These are phyloP conservation scores for Hydrozoanthus gracilis DNA, from an alignment of 92 coral and sea anemone species.

Conservation along the genomic window DNA sequence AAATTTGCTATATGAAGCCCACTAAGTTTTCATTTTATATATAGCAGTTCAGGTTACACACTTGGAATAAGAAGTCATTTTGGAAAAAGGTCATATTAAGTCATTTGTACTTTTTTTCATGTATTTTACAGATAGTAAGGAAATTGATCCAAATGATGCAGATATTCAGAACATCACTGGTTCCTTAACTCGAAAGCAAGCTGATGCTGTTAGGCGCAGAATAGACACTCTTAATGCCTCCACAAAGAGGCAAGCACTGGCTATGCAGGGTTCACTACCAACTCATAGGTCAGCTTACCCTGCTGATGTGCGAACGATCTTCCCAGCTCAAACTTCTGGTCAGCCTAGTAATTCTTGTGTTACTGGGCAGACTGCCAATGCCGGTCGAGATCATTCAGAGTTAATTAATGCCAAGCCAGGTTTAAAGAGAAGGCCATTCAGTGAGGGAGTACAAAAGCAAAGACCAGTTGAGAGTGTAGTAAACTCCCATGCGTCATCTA, in stretches of 20 bases:
- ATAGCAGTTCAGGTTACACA: background rate
- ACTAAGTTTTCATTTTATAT: too few relatives aligned
- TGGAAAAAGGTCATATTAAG: background rate
- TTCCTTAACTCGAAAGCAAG: slow-evolving; percentile 94
- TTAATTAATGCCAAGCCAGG: slow-evolving; percentile 45
- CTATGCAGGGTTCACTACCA: slow-evolving; percentile 32
- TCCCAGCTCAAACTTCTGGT: slow-evolving; percentile 89
- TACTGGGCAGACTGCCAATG: background rate
- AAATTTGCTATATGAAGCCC: too few relatives aligned
- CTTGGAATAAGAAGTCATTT: background rate
- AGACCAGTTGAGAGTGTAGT: slow-evolving; percentile 42
- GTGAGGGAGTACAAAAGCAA: slow-evolving; percentile 87
- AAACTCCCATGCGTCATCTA: slow-evolving; percentile 36
- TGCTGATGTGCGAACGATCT: slow-evolving; percentile 91
- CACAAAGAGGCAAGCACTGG: slow-evolving; percentile 66
- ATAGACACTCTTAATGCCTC: slow-evolving; percentile 87
- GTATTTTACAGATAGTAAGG: slow-evolving; percentile 88
- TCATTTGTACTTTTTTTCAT: background rate
- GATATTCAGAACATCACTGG: slow-evolving; percentile 85
- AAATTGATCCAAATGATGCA: slow-evolving; percentile 87
- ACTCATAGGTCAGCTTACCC: slow-evolving; percentile 59
- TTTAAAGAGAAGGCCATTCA: slow-evolving; percentile 68
- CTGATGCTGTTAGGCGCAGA: slow-evolving; percentile 91
- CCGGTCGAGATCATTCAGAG: slow-evolving; percentile 35
- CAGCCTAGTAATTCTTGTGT: slow-evolving; percentile 80